Base-by-base conservation (phyloP, 1,140 invertebrate genomes). In the Pseudomyrmex dendroicus region DNA sequence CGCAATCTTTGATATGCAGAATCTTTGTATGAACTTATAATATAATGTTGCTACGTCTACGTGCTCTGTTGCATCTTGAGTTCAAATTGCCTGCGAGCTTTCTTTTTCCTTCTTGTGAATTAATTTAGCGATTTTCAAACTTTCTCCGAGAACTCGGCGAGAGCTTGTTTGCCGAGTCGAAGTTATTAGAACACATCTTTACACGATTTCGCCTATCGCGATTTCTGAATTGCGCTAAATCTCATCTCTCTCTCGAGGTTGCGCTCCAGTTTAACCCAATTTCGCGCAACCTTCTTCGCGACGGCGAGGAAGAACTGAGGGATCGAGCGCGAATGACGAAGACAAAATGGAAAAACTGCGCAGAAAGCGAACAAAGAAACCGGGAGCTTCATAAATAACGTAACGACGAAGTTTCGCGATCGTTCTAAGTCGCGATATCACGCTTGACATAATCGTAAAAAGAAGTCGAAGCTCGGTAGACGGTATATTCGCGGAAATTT, bases 341-440 rank as follows among this genome's bases (percentile, higher is more conserved):
- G 50, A 77, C 13, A 20, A 66, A 77, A 17, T 2, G 4, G n/a
- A 8, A 13, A 54, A 46, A 77, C 50, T 57, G 17, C 15, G 50
- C 15, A 15, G 64, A 7, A 54, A 4, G 15, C 50, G 64, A 35
- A 50, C 15, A 62, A 61, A 61, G 17, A 4, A 62, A 4, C 5
- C 10, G 15, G 10, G 68, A 57, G 20, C 17, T 54, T 68, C 13
- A 20, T 67, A 78, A 68, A 68, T 78, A 78, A 77, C 5, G n/a
- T n/a, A 77, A 46, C 9, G 15, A 13, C 15, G 35, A 35, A 35
- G 35, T 15, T 73, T 73, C 9, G n/a, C n/a, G 54, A 73, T 59
- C 54, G 35, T 59, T 70, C 25, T 35, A 57, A 57, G n/a, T n/a
- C 12, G 17, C 17, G 12, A 59, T 59, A 73, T 73, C 25, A 35